These are phyloP conservation scores for Rhynchotus rufescens DNA, from an alignment of 2,797 vertebrate species.

Conservation along the genomic window DNA sequence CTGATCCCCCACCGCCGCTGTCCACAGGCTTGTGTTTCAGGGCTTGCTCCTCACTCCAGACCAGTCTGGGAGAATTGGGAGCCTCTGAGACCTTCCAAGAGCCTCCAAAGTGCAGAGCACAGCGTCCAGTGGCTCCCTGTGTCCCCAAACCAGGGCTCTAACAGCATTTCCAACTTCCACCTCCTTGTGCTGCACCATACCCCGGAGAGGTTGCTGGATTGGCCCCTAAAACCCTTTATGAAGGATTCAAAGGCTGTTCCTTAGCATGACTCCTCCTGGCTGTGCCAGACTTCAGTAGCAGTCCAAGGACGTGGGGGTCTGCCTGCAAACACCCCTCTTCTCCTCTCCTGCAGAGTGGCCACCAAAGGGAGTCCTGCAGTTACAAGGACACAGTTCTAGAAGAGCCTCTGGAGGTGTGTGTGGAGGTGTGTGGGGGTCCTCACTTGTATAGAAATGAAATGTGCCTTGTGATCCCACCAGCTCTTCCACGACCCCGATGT, in stretches of 20 bases:
- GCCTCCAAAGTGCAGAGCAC: neutral
- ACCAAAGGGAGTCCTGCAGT: neutral
- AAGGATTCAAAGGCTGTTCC: neutral
- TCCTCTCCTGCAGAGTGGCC: rapidly evolving
- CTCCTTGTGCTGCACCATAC: neutral
- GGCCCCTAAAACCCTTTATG: neutral
- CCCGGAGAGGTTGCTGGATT: neutral
- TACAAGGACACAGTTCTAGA: neutral
- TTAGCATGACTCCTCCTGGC: rapidly evolving
- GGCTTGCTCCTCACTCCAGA: slow-evolving; percentile 13
- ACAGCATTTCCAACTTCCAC: neutral
- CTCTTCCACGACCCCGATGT: neutral
- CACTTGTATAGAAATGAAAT: neutral
- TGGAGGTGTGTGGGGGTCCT: neutral
- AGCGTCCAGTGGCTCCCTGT: neutral
- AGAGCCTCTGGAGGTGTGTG: neutral
- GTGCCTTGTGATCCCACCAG: neutral
- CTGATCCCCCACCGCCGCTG: neutral
- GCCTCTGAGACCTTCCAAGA: neutral
- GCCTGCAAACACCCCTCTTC: neutral
- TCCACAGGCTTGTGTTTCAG: neutral
- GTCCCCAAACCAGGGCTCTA: neutral
- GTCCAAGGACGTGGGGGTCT: neutral
- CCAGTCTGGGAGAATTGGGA: neutral
- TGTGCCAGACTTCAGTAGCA: rapidly evolving